These are phyloP conservation scores for Sandelia bainsii DNA, from an alignment of 2,797 vertebrate genomes.

Conservation along the genomic window DNA sequence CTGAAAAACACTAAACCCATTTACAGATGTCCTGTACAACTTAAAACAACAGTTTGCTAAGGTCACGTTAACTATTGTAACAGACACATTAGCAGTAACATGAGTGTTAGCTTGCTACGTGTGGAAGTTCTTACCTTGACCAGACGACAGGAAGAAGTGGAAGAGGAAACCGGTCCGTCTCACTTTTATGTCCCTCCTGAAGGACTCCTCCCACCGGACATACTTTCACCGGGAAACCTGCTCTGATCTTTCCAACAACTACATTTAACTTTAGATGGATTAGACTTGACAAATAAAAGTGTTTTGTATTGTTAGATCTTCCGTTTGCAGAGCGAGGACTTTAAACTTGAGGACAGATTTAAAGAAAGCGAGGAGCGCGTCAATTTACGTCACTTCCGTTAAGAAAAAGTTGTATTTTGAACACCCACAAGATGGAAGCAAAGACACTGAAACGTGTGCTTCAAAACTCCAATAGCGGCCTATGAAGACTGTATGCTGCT, in stretches of 20 bases:
- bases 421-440: slow-evolving; percentile 32
- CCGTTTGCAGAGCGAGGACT: rapidly evolving
- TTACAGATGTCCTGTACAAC: rapidly evolving
- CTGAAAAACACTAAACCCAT: rapidly evolving
- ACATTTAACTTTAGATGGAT: rapidly evolving
- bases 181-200: slow-evolving; percentile 36
- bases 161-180: rapidly evolving
- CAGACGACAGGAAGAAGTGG: slow-evolving; percentile 22
- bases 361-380: rapidly evolving
- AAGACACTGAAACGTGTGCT: background rate
- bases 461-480: no score
- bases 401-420: rapidly evolving
- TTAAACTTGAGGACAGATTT: background rate
- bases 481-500: no score
- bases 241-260: rapidly evolving
- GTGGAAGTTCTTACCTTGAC: rapidly evolving
- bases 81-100: rapidly evolving
- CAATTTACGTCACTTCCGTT: slow-evolving; percentile 21
- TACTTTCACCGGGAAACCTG: background rate
- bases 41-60: rapidly evolving
- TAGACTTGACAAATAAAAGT: background rate
- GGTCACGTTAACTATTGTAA: rapidly evolving
- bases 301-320: rapidly evolving
- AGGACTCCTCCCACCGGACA: slow-evolving; percentile 44
- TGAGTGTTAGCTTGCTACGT: rapidly evolving